phyloP scores from a whole-genome alignment of 2,797 vertebrate genomes.

The Cottoperca gobio region DNA sequence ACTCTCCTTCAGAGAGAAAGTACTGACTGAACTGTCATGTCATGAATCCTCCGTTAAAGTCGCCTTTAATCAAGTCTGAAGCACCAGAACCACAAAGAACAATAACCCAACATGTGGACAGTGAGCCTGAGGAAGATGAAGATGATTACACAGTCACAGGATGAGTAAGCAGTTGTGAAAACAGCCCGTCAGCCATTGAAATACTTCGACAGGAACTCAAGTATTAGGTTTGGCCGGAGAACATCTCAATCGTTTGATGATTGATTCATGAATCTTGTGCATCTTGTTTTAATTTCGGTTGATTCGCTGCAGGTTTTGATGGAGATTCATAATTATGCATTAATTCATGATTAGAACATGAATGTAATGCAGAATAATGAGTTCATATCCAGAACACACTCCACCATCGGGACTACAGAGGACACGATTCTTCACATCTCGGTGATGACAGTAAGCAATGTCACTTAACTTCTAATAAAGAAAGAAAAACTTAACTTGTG shows the following conservation, averaged over 20 bases:
- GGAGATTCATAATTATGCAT: neutral
- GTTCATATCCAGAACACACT: neutral
- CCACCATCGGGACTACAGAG: neutral
- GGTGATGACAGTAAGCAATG: slow-evolving; percentile 28
- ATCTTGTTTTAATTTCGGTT: neutral
- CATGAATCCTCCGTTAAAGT: slow-evolving; percentile 10
- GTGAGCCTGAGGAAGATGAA: slow-evolving; percentile 46
- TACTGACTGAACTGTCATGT: slow-evolving; percentile 4
- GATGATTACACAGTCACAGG: slow-evolving; percentile 56
- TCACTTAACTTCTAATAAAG: neutral
- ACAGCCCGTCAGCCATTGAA: slow-evolving; percentile 24
- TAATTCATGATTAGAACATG: neutral
- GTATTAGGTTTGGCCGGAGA: slow-evolving; percentile 4
- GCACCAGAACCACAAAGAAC: slow-evolving; percentile 24
- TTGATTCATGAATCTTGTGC: neutral
- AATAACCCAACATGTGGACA: slow-evolving; percentile 24
- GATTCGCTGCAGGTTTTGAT: neutral
- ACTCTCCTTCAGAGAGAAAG: too few species aligned
- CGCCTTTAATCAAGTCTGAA: slow-evolving; percentile 12
- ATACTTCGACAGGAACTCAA: slow-evolving; percentile 3
- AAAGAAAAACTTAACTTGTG: neutral
- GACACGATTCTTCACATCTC: slow-evolving; percentile 43
- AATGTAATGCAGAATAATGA: neutral
- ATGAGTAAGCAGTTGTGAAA: slow-evolving; percentile 66
- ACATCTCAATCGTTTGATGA: neutral